These are phyloP conservation scores for Lepidurus arcticus DNA, from an alignment of 1,140 invertebrate species.

Conservation along the genomic window DNA sequence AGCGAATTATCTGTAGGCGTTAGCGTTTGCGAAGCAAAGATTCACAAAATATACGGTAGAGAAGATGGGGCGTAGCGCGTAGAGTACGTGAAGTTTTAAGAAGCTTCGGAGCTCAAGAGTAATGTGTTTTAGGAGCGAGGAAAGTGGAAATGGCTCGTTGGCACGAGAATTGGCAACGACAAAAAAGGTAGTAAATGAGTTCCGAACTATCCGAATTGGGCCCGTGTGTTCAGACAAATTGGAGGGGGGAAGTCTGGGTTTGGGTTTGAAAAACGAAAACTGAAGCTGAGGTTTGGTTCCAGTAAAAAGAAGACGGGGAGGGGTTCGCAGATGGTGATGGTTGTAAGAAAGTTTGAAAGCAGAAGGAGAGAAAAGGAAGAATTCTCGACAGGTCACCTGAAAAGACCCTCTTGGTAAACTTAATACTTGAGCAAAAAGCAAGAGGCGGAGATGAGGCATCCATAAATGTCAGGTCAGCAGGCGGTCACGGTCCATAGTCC, in stretches of 20 bases:
- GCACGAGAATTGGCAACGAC: not conserved
- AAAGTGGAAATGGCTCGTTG: conserved; percentile 10
- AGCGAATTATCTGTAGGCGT: conserved; percentile 10
- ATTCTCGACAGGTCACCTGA: conserved; percentile 9
- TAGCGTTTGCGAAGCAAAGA: not conserved
- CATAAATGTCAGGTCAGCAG: conserved; percentile 21
- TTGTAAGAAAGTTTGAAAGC: not conserved
- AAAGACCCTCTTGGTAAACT: not conserved
- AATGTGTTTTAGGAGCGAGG: not conserved
- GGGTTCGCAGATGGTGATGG: not conserved
- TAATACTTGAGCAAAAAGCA: not conserved
- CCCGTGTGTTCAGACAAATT: conserved; percentile 15
- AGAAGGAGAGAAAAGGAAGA: not conserved
- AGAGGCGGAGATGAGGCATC: conserved; percentile 2
- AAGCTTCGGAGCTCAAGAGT: not conserved
- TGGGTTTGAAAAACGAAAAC: not conserved
- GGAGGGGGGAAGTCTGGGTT: not conserved
- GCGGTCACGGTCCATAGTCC: not conserved
- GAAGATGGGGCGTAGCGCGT: conserved; percentile 8
- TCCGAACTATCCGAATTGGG: not conserved
- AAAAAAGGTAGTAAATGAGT: conserved; percentile 16
- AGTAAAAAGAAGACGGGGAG: not conserved
- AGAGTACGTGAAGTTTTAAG: not conserved
- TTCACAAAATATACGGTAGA: not conserved
- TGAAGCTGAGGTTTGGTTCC: not conserved